Evolutionary conservation across 1,140 invertebrate genomes (phyloP), one percentile per base, ranked within the genome.

Genomic region (Drosophila seguyi): DNA sequence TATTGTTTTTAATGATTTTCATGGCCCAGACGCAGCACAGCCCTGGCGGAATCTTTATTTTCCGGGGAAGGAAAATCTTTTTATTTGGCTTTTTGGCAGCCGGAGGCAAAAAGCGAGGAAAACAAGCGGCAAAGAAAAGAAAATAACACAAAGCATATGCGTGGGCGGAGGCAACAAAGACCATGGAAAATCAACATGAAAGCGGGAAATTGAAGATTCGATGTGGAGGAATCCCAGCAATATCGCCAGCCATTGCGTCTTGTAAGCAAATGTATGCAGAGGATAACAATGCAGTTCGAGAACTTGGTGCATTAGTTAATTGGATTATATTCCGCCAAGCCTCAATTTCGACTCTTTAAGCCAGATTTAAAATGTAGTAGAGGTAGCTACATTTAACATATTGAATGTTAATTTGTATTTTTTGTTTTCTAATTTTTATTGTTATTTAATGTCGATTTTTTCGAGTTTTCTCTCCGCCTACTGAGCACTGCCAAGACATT

Each of bases 1-100:
- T 86, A 86, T 86, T 86, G 79, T 88, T 83, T 79, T 86, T 87
- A 86, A 86, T 87, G 79, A 86, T 87, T 86, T 75, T 76, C 75
- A 76, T 79, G 75, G 71, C 56, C 66, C 59, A 56, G 42, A 44
- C 80, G 52, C 56, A 76, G 47, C 38, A 27, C 42, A 20, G n/a
- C 27, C n/a, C 48, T 31, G 6, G 48, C 27, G 67, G 50, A 68
- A 76, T 87, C 75, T 71, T 53, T 53, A 53, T 53, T 53, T 71
- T 57, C 11, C 18, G 42, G 36, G 42, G 36, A 1, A 38, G 45
- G 52, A 55, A 62, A 87, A 71, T 77, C 66, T 63, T 83, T 78
- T 80, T 66, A 68, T 65, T 86, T 86, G 73, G 45, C 77, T 71
- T 83, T 87, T 83, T 67, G 67, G 44, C 52, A 59, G 60, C 57